Evolutionary conservation across 2,797 vertebrate genomes (phyloP).

Genomic region (Phoeniculus purpureus): DNA sequence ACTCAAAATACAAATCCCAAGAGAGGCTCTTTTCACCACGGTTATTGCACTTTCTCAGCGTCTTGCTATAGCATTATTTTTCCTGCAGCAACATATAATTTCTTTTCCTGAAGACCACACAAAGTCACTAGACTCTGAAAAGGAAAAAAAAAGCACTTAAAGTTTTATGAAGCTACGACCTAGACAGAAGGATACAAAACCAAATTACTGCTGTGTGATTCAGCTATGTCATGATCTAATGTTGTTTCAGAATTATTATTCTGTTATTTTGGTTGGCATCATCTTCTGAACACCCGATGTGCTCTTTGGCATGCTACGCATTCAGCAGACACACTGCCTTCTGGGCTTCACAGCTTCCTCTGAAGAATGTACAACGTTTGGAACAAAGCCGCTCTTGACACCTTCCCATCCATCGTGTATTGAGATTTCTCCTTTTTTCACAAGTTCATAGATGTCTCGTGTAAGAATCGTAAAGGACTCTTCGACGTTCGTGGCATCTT

Average conservation of each 20-base stretch:
- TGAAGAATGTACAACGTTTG: conserved; percentile 83
- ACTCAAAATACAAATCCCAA: conserved; percentile 32
- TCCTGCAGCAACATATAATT: conserved; percentile 9
- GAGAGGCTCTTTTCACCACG: background rate
- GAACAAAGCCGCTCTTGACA: conserved; percentile 83
- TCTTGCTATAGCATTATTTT: conserved; percentile 27
- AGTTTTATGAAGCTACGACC: conserved; percentile 39
- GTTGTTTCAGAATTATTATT: conserved; percentile 28
- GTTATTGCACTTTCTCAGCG: conserved; percentile 44
- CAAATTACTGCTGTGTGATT: conserved; percentile 6
- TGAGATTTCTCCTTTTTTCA: conserved; percentile 82
- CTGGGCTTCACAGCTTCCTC: conserved; percentile 83
- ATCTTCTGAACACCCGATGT: conserved; percentile 32
- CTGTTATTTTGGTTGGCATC: conserved; percentile 44
- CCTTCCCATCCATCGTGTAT: conserved; percentile 86
- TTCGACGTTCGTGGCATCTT: conserved; percentile 82
- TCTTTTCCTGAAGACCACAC: conserved; percentile 16
- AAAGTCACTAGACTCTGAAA: background rate
- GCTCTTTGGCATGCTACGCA: conserved; percentile 67
- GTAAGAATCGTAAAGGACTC: conserved; percentile 83
- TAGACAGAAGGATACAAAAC: conserved; percentile 39
- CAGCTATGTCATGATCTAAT: conserved; percentile 38
- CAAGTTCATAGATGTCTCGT: conserved; percentile 83
- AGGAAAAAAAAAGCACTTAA: conserved; percentile 18
- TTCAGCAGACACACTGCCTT: conserved; percentile 79